Base-by-base conservation (phyloP, 2,797 vertebrate genomes). In the Diplodus sargus region DNA sequence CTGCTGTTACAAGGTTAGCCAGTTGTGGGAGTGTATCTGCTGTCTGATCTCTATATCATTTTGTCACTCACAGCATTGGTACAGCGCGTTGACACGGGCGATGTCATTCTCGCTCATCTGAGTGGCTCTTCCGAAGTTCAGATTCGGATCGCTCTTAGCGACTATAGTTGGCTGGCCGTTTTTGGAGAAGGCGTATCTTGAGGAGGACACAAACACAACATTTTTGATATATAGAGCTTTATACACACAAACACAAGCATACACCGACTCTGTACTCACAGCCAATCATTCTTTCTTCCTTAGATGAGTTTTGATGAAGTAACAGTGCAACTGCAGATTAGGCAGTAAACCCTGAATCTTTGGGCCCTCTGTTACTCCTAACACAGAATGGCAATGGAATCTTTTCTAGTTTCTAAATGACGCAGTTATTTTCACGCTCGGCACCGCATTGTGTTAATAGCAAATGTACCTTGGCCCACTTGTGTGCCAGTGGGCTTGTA, bases 181-280 rank as follows among this genome's bases (percentile, higher is more conserved):
- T n/a, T 13, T 84, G 49, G 85, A 82, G 76, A 91, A 91, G 12
- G 77, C 80, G 0, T 16, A 78, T 0, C 90, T 92, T 28, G 3
- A 76, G 14, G 25, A 60, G 23, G 17, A 63, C 34, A 54, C 1
- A 34, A 43, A 69, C 13, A 45, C 39, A 64, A 48, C 14, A 45
- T 18, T 3, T 20, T 60, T 59, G 3, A 3, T 23, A 8, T 1
- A 25, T 2, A 23, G 14, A 58, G 12, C 8, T 16, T 4, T 17
- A 58, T 28, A 49, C 8, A 15, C 15, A 59, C 34, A 42, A 4
- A 47, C 14, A 14, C 16, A 14, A 15, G 10, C 12, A 51, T 43
- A 57, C 43, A 14, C 42, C 54, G 5, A 2, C 49, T 62, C 49
- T 1, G 17, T 5, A n/a, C 4, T 69, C 23, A n/a, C n/a, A 45